A percentile compares a stretch with the other conserved stretches of the same genome.
These are phyloP conservation scores for Trinectes maculatus DNA, from an alignment of 2,113 vertebrate genomes.

Conservation along the genomic window DNA sequence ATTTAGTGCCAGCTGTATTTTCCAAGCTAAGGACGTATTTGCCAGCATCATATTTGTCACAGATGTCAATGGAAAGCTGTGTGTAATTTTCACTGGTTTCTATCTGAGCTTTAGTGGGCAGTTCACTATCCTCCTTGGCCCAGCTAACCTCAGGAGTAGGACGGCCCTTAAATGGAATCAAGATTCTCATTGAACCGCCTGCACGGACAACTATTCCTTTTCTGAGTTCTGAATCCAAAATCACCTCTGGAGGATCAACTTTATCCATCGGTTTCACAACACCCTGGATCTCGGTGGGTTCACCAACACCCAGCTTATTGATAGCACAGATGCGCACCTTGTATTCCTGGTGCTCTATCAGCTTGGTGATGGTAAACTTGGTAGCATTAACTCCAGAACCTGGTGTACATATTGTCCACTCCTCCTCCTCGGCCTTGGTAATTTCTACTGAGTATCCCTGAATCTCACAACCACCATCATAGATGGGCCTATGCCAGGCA, in stretches of 20 bases:
- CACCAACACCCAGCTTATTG: conserved; percentile 94
- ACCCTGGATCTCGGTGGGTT: conserved; percentile 87
- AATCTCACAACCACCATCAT: conserved; percentile 95
- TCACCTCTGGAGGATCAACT: conserved; percentile 93
- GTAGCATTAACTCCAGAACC: conserved; percentile 87
- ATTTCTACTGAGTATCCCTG: conserved; percentile 94
- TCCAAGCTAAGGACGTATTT: conserved; percentile 93
- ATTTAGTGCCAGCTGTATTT: conserved; percentile 93
- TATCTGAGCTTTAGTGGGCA: conserved; percentile 91
- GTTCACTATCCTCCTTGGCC: conserved; percentile 92
- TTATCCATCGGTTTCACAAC: conserved; percentile 93
- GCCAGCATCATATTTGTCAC: conserved; percentile 95
- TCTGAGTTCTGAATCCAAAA: conserved; percentile 93
- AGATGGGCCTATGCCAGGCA: conserved; percentile 95
- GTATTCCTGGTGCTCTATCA: conserved; percentile 96
- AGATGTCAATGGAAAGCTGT: conserved; percentile 92
- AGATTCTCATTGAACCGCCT: conserved; percentile 91
- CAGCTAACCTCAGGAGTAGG: conserved; percentile 92
- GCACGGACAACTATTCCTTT: conserved; percentile 95
- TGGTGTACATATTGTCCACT: conserved; percentile 93
- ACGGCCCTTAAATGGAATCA: conserved; percentile 93
- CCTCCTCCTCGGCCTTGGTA: conserved; percentile 96
- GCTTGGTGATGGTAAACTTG: conserved; percentile 91
- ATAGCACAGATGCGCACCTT: conserved; percentile 93
- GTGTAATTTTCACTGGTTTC: conserved; percentile 90